Evolutionary conservation across 2,113 vertebrate genomes (phyloP).

Genomic region (Grus americana): DNA sequence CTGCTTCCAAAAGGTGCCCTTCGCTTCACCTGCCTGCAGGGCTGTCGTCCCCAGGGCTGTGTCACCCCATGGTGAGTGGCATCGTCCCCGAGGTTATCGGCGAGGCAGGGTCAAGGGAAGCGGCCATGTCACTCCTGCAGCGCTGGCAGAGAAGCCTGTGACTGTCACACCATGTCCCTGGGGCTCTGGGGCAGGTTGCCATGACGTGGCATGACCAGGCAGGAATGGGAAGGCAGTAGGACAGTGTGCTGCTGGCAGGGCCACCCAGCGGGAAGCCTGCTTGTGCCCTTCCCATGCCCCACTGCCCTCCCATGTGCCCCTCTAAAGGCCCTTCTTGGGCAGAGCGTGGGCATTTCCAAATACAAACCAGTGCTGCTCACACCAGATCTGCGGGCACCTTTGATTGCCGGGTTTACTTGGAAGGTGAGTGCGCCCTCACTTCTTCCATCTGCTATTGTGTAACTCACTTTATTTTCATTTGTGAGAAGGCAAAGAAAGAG

Average conservation of each 20-base stretch:
- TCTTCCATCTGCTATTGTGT: not conserved
- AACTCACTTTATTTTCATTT: not conserved
- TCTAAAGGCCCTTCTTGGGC: not conserved
- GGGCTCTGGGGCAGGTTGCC: not conserved
- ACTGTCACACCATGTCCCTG: not conserved
- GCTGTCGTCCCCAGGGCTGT: rapidly evolving
- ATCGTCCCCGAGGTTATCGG: rapidly evolving
- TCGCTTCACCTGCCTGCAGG: not conserved
- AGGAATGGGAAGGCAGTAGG: not conserved
- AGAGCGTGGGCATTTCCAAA: rapidly evolving
- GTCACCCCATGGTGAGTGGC: rapidly evolving
- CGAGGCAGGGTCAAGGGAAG: not conserved
- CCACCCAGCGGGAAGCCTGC: not conserved
- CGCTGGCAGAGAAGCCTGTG: not conserved
- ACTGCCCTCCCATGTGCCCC: rapidly evolving
- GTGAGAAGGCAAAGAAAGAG: not conserved
- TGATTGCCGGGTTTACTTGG: not conserved
- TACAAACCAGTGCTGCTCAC: not conserved
- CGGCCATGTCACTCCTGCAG: rapidly evolving
- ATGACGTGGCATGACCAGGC: rapidly evolving
- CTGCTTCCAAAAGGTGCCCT: not conserved
- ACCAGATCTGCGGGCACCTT: not conserved
- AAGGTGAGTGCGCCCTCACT: not conserved
- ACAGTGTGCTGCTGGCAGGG: not conserved
- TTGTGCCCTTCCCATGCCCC: rapidly evolving